A percentile compares a stretch with the other conserved stretches of the same genome.
phyloP scores from a whole-genome alignment of 1,140 invertebrate species.

The Drosophila kurseongensis region DNA sequence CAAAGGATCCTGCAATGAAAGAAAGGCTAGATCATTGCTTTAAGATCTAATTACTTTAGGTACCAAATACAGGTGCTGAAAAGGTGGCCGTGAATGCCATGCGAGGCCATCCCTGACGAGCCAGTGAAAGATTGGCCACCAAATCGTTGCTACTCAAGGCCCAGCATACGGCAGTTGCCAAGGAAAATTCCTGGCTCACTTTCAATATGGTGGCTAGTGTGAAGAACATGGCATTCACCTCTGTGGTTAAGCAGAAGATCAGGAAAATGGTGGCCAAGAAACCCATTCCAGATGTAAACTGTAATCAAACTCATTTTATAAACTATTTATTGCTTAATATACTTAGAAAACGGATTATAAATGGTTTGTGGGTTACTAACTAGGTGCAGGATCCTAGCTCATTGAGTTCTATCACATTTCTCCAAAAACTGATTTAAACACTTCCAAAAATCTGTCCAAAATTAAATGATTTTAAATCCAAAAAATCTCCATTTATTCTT shows the following conservation, averaged over 20 bases:
- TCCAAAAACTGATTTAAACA: too few species aligned
- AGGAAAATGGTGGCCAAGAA: conserved; percentile 10
- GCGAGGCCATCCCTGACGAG: conserved; percentile 28
- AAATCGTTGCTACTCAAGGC: not conserved
- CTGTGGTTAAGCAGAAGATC: conserved; percentile 11
- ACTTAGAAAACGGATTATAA: too few species aligned
- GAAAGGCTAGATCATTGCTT: not conserved
- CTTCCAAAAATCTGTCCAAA: too few species aligned
- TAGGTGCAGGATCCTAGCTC: too few species aligned
- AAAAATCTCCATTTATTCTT: too few species aligned
- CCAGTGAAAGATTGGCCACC: conserved; percentile 15
- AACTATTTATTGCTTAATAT: not conserved
- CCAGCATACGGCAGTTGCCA: conserved; percentile 16
- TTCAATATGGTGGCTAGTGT: conserved; percentile 10
- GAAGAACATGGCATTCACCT: conserved; percentile 40
- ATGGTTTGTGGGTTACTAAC: too few species aligned
- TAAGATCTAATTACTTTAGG: too few species aligned
- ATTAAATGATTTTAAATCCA: too few species aligned
- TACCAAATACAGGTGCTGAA: conserved; percentile 36
- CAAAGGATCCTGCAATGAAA: conserved; percentile 18
- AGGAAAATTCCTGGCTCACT: conserved; percentile 12
- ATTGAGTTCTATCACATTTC: too few species aligned
- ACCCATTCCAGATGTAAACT: conserved; percentile 15
- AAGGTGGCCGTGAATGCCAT: conserved; percentile 43
- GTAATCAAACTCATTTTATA: not conserved